These are phyloP conservation scores for Cynoglossus semilaevis DNA, from an alignment of 2,113 vertebrate genomes.

Conservation along the genomic window DNA sequence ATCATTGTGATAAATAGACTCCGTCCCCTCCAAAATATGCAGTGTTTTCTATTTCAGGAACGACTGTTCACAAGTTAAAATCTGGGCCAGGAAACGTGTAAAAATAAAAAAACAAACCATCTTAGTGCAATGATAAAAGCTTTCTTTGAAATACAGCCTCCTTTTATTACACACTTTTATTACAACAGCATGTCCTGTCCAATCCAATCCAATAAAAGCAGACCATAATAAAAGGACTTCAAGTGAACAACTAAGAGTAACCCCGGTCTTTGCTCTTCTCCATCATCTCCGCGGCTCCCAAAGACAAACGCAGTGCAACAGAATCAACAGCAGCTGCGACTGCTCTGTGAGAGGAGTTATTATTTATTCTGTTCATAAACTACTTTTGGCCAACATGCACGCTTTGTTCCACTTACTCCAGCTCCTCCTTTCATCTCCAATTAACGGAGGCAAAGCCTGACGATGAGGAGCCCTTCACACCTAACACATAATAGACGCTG, in stretches of 20 bases:
- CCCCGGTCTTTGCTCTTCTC: conserved; percentile 2
- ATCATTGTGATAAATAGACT: neutral
- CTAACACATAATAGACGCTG: conserved; percentile 4
- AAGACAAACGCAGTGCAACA: neutral
- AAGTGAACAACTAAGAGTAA: conserved; percentile 7
- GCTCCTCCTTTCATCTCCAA: conserved; percentile 6
- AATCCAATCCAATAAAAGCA: conserved; percentile 11
- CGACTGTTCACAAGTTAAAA: conserved; percentile 9
- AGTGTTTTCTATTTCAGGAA: conserved; percentile 11
- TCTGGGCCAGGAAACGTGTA: conserved; percentile 12
- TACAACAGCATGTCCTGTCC: conserved; percentile 11
- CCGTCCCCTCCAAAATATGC: neutral
- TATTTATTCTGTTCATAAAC: conserved; percentile 29
- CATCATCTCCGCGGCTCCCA: neutral
- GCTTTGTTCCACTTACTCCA: conserved; percentile 6
- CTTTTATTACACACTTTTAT: conserved; percentile 23
- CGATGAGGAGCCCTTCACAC: conserved; percentile 12
- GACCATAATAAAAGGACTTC: conserved; percentile 12
- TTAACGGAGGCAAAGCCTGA: conserved; percentile 22
- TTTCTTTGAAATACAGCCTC: conserved; percentile 21
- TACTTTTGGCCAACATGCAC: conserved; percentile 27
- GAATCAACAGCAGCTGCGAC: neutral
- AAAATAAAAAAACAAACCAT: neutral
- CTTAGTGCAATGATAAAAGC: conserved; percentile 10
- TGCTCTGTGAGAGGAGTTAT: conserved; percentile 9